A percentile compares a stretch with the other conserved stretches of the same genome.
Conservation (phyloP, 2,888 invertebrate genomes). For the Brenthis daphne region DNA sequence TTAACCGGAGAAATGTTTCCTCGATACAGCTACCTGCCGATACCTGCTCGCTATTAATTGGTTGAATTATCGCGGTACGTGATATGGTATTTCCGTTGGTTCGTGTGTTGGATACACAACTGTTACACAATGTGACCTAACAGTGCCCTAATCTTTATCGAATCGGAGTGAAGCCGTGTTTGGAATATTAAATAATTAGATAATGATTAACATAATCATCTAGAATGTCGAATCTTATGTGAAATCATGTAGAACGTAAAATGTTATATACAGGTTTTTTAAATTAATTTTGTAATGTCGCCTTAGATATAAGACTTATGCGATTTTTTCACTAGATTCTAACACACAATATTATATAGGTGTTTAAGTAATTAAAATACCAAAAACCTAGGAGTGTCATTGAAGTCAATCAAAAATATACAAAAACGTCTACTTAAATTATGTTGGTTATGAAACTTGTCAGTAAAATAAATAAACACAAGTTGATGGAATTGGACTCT, state of each 20-base stretch:
- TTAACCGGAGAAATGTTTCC: constrained; percentile 60
- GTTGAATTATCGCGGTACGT: constrained; percentile 53
- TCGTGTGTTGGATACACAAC: constrained; percentile 32
- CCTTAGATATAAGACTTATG: too few relatives aligned
- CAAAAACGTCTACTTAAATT: not conserved
- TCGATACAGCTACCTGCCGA: constrained; percentile 50
- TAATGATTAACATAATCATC: too few relatives aligned
- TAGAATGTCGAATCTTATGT: too few relatives aligned
- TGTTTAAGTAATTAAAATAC: not conserved
- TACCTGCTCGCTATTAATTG: constrained; percentile 54
- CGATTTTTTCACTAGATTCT: too few relatives aligned
- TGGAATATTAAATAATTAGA: not conserved
- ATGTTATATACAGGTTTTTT: too few relatives aligned
- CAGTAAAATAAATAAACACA: not conserved
- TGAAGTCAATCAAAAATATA: not conserved
- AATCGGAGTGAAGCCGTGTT: not conserved
- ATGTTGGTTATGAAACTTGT: not conserved
- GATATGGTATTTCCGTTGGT: constrained; percentile 52
- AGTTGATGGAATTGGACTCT: too few relatives aligned
- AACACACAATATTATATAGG: too few relatives aligned
- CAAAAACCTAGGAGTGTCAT: not conserved
- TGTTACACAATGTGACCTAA: constrained; percentile 30
- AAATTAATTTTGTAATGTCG: too few relatives aligned
- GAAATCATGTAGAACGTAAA: too few relatives aligned
- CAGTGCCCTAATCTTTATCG: not conserved